Percentiles rank a stretch among this genome's conserved stretches.
Evolutionary conservation across 2,797 vertebrate genomes (phyloP).

Genomic region (Cichlasoma orientale): DNA sequence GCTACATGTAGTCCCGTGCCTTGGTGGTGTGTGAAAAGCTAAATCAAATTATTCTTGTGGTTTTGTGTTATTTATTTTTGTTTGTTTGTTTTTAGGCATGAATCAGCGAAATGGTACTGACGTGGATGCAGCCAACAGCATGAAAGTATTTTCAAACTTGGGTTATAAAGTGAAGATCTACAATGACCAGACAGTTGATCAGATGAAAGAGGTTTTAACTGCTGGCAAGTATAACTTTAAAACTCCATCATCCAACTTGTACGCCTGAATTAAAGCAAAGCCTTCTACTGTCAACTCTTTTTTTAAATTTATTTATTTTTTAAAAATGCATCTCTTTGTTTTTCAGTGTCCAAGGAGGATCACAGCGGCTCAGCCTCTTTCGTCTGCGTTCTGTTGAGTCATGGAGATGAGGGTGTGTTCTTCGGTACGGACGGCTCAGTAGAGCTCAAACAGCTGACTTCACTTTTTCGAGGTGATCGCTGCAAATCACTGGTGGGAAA

Average conservation of each 20-base stretch:
- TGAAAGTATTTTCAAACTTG: constrained; percentile 76
- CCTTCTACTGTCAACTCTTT: not conserved
- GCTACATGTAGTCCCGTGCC: not conserved
- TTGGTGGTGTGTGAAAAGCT: not conserved
- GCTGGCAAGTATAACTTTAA: constrained; percentile 57
- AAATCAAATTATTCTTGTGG: not conserved
- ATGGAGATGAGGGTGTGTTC: constrained; percentile 82
- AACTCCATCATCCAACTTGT: not conserved
- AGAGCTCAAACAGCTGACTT: constrained; percentile 72
- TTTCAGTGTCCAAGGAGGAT: constrained; percentile 74
- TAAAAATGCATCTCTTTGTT: not conserved
- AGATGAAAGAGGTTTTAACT: constrained; percentile 70
- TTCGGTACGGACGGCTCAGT: constrained; percentile 77
- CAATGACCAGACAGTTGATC: constrained; percentile 79
- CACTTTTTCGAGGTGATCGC: constrained; percentile 79
- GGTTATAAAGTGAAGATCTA: constrained; percentile 80
- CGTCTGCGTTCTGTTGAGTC: constrained; percentile 81
- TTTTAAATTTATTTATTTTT: too few species aligned
- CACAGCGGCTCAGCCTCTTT: constrained; percentile 79
- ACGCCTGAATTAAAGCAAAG: not conserved
- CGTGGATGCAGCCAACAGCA: constrained; percentile 77
- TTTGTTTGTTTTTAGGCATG: constrained; percentile 71
- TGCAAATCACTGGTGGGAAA: constrained; percentile 81
- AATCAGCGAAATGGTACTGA: constrained; percentile 83
- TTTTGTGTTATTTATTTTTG: not conserved